Base-by-base conservation (phyloP, 2,888 invertebrate genomes). In the Gastrophysa polygoni region DNA sequence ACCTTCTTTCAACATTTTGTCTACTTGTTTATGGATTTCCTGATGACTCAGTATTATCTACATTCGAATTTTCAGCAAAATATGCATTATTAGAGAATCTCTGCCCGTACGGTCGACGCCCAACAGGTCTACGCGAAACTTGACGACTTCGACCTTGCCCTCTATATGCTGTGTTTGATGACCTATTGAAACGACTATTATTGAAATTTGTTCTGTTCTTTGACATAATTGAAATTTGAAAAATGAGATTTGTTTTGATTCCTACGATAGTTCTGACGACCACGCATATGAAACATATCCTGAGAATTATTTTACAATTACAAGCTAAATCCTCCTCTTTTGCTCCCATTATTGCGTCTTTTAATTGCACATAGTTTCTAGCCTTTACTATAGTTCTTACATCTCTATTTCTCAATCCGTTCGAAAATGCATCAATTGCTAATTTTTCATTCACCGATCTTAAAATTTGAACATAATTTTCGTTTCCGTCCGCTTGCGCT, bases 1-100 rank as follows among this genome's bases (percentile, higher is more conserved):
- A 10, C 61, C 66, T 3, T 72, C 56, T 32, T 60, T 47, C 34
- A 70, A 44, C 69, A 73, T 71, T 66, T 66, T 62, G 7, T 67
- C 57, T 21, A 70, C 54, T 51, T 69, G 66, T 46, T 54, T 59
- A 48, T 70, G 60, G 44, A 72, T 47, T 63, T 72, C 18, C 16
- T 14, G 28, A 14, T 28, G 28, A 50, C 28, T 17, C 16, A 16
- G 14, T 14, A 6, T 29, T 16, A 29, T 50, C 10, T 18, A 17
- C 29, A 48, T 48, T 50, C 50, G 29, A 50, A 50, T 29, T 16
- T 17, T 29, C 50, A 29, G 29, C 29, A 50, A 29, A 50, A 50
- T 50, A 17, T 50, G 20, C 24, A 24, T 11, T 21, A 48, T 48
- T 24, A 18, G 20, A 20, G 21, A 48, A 20, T 48, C 47, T 8